Evolutionary conservation across 2,113 vertebrate genomes (phyloP), one percentile per base, ranked within the genome.

Genomic region (Amphilophus citrinellus): DNA sequence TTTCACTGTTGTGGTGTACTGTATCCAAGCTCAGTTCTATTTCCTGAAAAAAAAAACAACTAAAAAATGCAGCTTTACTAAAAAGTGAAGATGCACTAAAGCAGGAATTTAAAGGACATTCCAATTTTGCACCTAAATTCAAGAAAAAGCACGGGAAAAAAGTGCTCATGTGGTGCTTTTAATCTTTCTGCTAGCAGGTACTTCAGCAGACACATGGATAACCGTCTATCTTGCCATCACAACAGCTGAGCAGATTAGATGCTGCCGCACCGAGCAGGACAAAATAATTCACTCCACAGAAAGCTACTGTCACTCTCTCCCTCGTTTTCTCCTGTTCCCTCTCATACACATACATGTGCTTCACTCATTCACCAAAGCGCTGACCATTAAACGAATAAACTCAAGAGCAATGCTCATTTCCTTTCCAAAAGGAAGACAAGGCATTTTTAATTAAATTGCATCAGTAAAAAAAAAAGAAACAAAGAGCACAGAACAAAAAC

Each of bases 391-490:
- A 94, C 88, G 85, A 82, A 66, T 62, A 71, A 91, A 93, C 83
- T 93, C 93, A 95, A 94, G 94, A 94, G 77, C 89, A 91, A 75
- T 15, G 84, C 79, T 92, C 90, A 84, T 88, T 90, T 87, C 76
- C 80, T 84, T 60, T 84, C 71, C 47, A 76, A 88, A 85, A 65
- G 76, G 75, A 91, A 84, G 88, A 83, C 22, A 30, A 77, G 78
- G 90, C 78, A 35, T 79, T 83, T 86, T 90, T 92, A 90, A 93
- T 94, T 87, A 89, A 95, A 92, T 91, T 84, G 65, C 80, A 66
- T 61, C 30, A 65, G 24, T 86, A 79, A 58, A 53, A 77, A 37
- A 37, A 39, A 90, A 50, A 79, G 68, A 86, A 85, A 86, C 20
- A 22, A 66, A 59, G 24, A 59, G 7, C 20, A 18, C 39, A 59